Conservation (phyloP, 2,113 vertebrate species). For the Thunnus thynnus region DNA sequence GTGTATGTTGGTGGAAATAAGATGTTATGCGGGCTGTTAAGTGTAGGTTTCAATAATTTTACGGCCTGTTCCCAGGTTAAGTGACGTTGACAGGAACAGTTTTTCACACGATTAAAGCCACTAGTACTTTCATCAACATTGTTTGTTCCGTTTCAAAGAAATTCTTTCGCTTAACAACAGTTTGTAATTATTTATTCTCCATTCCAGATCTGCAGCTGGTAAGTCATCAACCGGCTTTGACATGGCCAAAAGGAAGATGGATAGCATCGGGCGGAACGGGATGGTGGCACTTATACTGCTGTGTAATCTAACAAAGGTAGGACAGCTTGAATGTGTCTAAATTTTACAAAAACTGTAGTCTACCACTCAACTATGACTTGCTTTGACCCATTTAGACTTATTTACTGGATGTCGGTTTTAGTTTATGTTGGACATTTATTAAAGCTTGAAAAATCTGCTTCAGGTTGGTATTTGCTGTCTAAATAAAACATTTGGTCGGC, state of each 20-base stretch:
- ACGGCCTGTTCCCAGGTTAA: neutral
- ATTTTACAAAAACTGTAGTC: neutral
- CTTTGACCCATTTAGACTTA: neutral
- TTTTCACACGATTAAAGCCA: slow-evolving; percentile 7
- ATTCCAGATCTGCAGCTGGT: slow-evolving; percentile 70
- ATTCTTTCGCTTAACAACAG: neutral
- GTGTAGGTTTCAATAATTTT: neutral
- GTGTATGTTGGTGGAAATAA: neutral
- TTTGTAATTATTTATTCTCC: slow-evolving; percentile 44
- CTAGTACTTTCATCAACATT: neutral
- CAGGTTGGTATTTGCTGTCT: slow-evolving; percentile 9
- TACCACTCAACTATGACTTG: neutral
- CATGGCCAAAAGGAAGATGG: slow-evolving; percentile 80
- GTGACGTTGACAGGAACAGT: neutral
- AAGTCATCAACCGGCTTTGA: slow-evolving; percentile 20
- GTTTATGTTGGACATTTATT: neutral
- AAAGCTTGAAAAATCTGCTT: neutral
- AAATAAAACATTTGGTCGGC: slow-evolving; percentile 28
- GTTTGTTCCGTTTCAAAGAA: too few species aligned
- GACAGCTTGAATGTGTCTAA: slow-evolving; percentile 37
- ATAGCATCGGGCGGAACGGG: slow-evolving; percentile 56
- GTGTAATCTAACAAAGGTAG: slow-evolving; percentile 83
- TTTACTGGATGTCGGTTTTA: neutral
- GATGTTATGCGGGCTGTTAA: neutral
- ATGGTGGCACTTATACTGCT: slow-evolving; percentile 80